These are phyloP conservation scores for Euthynnus affinis DNA, from an alignment of 2,797 vertebrate genomes.

Conservation along the genomic window DNA sequence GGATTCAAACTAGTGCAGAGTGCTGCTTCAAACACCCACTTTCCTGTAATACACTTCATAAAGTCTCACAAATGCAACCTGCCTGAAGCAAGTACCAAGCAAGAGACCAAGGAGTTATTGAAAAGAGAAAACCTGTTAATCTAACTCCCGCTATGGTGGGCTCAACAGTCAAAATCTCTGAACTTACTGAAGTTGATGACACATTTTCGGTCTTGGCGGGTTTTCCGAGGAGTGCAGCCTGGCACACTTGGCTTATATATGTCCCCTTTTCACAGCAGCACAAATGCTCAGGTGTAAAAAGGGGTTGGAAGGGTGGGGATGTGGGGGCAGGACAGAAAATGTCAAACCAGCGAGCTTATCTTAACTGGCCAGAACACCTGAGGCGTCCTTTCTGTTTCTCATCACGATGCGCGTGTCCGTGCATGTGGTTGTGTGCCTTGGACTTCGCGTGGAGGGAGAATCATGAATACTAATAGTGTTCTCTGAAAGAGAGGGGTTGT, in stretches of 20 bases:
- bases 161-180: conserved; percentile 27
- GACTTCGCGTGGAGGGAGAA: conserved; percentile 68
- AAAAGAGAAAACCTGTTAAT: conserved; percentile 32
- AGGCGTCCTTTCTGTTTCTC: conserved; percentile 69
- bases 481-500: conserved; percentile 78
- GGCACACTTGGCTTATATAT: conserved; percentile 44
- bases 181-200: conserved; percentile 48
- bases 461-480: conserved; percentile 82
- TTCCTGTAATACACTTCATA: conserved; percentile 31
- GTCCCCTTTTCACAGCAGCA: conserved; percentile 43
- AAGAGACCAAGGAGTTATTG: conserved; percentile 33
- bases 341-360: conserved; percentile 80
- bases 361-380: conserved; percentile 80
- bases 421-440: conserved; percentile 68
- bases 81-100: conserved; percentile 35
- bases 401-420: conserved; percentile 63
- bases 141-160: conserved; percentile 7
- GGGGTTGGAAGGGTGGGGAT: conserved; percentile 6
- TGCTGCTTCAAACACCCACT: conserved; percentile 40
- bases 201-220: conserved; percentile 38
- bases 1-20: conserved; percentile 35
- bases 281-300: conserved; percentile 55
- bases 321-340: conserved; percentile 64
- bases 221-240: conserved; percentile 22
- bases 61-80: conserved; percentile 43